These are phyloP conservation scores for Drosophila nasuta DNA, from an alignment of 1,140 invertebrate species.

Conservation along the genomic window DNA sequence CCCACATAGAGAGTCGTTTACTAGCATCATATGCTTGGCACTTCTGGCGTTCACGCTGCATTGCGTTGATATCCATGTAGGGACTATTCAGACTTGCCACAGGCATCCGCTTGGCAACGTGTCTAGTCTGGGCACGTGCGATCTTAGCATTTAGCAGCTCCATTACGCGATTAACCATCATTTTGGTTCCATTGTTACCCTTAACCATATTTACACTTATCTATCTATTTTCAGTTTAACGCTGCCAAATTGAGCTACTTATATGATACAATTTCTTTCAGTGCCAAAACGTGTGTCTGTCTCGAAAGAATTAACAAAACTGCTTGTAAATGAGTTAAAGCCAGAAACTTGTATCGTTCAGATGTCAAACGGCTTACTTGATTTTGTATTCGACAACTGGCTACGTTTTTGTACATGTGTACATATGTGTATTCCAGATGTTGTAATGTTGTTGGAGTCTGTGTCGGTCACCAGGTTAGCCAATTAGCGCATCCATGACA, in stretches of 20 bases:
- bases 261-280: conserved; percentile 3
- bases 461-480: conserved; percentile 14
- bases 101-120: conserved; percentile 29
- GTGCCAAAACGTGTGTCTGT: conserved; percentile 43
- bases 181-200: conserved; percentile 26
- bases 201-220: conserved; percentile 49
- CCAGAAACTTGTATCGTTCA: background rate
- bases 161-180: conserved; percentile 50
- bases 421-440: background rate
- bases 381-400: conserved; percentile 12
- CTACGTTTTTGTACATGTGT: background rate
- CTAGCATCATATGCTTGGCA: conserved; percentile 35
- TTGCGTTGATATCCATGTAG: background rate
- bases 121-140: conserved; percentile 36
- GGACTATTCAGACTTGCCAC: background rate
- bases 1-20: conserved; percentile 66
- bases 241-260: background rate
- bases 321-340: background rate
- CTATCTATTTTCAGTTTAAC: background rate
- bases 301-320: conserved; percentile 10
- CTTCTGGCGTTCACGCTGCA: conserved; percentile 45
- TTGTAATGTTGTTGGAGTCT: conserved; percentile 16
- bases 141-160: conserved; percentile 47
- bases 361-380: conserved; percentile 31
- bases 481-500: conserved; percentile 57